Conservation (phyloP, 2,113 vertebrate genomes). For the Gobius niger region DNA sequence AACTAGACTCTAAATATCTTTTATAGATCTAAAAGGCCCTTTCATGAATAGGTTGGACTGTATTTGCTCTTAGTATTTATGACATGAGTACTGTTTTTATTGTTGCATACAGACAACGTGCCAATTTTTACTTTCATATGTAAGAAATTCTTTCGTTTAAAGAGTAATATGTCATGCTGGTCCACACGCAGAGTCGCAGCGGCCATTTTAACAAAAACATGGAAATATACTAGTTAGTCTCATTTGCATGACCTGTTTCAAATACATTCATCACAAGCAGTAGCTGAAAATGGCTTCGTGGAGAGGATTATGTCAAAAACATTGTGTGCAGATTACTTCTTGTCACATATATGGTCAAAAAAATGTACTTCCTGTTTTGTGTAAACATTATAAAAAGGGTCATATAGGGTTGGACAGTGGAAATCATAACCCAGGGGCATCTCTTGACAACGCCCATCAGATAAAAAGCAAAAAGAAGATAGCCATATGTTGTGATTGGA, state of each 20-base stretch:
- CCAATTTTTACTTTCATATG: no score
- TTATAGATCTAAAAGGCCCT: background rate
- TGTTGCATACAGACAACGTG: background rate
- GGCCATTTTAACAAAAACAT: no score
- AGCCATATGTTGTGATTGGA: background rate
- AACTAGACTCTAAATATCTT: slow-evolving; percentile 32
- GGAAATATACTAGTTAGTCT: no score
- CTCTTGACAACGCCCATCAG: background rate
- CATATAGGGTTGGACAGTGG: background rate
- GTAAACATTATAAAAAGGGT: background rate
- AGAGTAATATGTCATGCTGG: no score
- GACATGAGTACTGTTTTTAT: background rate
- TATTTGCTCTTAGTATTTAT: background rate
- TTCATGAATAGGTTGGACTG: background rate
- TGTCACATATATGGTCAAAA: background rate
- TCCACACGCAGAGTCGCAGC: no score
- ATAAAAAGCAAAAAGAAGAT: background rate
- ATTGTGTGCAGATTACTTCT: no score
- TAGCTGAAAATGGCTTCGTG: no score
- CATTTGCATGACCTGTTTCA: no score
- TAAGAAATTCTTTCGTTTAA: no score
- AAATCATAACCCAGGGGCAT: background rate
- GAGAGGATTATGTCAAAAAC: no score
- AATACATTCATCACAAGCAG: no score
- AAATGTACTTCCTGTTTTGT: no score